A percentile compares a stretch with the other conserved stretches of the same genome.
phyloP scores from a whole-genome alignment of 2,113 vertebrate species.

The Lathamus discolor region DNA sequence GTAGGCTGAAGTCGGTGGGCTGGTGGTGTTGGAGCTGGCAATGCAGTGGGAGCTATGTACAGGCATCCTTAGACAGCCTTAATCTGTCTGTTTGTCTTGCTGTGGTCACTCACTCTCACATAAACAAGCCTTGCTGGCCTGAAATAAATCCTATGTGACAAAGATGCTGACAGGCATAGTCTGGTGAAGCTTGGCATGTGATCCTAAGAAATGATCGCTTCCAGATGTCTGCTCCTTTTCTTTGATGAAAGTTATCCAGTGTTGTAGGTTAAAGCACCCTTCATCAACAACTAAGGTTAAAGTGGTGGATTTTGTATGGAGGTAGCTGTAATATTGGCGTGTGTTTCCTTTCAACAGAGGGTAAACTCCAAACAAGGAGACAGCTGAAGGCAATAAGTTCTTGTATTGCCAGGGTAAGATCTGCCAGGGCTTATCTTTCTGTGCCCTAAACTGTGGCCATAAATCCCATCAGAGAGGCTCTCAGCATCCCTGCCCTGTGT shows the following conservation, averaged over 20 bases:
- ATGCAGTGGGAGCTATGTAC: fast-evolving
- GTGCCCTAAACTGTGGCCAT: background rate
- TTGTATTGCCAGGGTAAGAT: background rate
- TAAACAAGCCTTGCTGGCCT: fast-evolving
- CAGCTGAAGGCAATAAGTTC: background rate
- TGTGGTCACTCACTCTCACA: background rate
- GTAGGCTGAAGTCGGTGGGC: background rate
- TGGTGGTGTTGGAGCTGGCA: background rate
- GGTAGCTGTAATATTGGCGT: background rate
- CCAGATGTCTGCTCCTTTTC: background rate
- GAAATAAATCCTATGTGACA: background rate
- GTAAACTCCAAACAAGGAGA: background rate
- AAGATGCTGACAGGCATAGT: background rate
- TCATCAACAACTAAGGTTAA: background rate
- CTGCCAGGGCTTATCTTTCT: background rate
- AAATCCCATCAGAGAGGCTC: background rate
- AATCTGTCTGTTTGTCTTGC: background rate
- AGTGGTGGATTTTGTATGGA: background rate
- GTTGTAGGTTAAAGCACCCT: background rate
- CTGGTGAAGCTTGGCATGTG: background rate
- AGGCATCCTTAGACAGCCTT: background rate
- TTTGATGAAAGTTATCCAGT: fast-evolving
- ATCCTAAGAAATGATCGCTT: background rate
- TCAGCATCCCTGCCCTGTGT: background rate
- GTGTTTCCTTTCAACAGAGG: background rate